Evolutionary conservation across 2,888 invertebrate species (phyloP), one percentile per base, ranked within the genome.

Genomic region (Sericinus montela): DNA sequence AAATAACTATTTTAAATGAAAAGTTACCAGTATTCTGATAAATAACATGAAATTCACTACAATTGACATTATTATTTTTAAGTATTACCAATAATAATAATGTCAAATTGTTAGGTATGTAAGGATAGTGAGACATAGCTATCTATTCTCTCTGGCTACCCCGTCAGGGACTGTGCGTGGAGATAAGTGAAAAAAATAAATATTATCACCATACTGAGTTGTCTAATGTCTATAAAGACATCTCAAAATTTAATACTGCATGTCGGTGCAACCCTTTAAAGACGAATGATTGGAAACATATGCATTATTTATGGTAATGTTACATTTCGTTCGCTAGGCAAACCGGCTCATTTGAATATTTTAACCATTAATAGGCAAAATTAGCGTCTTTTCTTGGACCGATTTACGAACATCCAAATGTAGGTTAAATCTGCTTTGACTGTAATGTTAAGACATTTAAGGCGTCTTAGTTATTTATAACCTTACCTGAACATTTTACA

Each of bases 331-430:
- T 48, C 6, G 38, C 55, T 57, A 57, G 62, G 57, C 48, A 48
- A 60, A 57, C 60, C 28, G 51, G 55, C 58, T 58, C 47, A 62
- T 63, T 61, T 63, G 58, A 59, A 63, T 63, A 63, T 53, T 54
- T 59, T 52, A 51, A 51, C 60, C 53, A 52, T 58, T 60, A 48
- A 48, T 48, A 48, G 48, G 38, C 48, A 48, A 48, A 48, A 48
- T 48, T 48, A 48, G 43, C 38, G 43, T 48, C 48, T 48, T 43
- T 48, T 48, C 48, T 42, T 38, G 43, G 48, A 43, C 48, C 14
- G 43, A 9, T 37, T 48, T 39, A 39, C 44, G 38, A 44, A 43
- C 23, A 14, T 39, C 48, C 13, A 48, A 48, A 48, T 48, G 38
- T 48, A 48, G 48, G 48, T 48, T 44, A 48, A 19, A 35, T 43